phyloP scores from a whole-genome alignment of 2,797 vertebrate genomes.

The Decapterus maruadsi region DNA sequence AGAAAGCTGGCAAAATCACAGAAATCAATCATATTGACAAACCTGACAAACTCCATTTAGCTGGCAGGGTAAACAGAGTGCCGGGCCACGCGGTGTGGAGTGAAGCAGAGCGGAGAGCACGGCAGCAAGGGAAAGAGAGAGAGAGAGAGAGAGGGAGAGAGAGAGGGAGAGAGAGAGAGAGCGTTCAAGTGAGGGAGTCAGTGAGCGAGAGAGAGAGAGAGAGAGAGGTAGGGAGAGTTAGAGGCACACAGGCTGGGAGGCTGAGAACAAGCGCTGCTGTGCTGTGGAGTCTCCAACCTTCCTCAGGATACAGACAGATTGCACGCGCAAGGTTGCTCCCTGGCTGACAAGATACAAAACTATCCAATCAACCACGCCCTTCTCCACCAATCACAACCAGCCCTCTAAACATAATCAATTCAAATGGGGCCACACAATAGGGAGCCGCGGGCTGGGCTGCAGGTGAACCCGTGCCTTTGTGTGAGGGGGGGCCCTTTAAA shows the following conservation, averaged over 20 bases:
- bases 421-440: constrained; percentile 90
- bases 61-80: constrained; percentile 93
- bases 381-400: constrained; percentile 97
- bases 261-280: constrained; percentile 81
- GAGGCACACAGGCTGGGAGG: constrained; percentile 66
- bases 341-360: constrained; percentile 96
- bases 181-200: constrained; percentile 45
- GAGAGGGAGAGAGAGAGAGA: constrained; percentile 52
- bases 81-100: constrained; percentile 89
- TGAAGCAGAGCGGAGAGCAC: constrained; percentile 84
- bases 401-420: constrained; percentile 93
- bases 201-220: constrained; percentile 46
- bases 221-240: constrained; percentile 50
- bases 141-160: constrained; percentile 67
- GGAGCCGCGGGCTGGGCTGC: constrained; percentile 87
- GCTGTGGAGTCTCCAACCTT: constrained; percentile 89
- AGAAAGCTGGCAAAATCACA: constrained; percentile 84
- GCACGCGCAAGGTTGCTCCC: constrained; percentile 92
- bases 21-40: constrained; percentile 94
- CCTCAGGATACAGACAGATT: constrained; percentile 94
- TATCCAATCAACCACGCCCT: constrained; percentile 97
- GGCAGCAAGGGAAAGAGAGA: constrained; percentile 68
- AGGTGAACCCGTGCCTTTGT: constrained; percentile 92
- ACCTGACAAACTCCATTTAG: constrained; percentile 99
- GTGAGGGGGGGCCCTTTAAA: constrained; percentile 84